phyloP scores from a whole-genome alignment of 1,140 invertebrate genomes.

The Drosophila simulans region DNA sequence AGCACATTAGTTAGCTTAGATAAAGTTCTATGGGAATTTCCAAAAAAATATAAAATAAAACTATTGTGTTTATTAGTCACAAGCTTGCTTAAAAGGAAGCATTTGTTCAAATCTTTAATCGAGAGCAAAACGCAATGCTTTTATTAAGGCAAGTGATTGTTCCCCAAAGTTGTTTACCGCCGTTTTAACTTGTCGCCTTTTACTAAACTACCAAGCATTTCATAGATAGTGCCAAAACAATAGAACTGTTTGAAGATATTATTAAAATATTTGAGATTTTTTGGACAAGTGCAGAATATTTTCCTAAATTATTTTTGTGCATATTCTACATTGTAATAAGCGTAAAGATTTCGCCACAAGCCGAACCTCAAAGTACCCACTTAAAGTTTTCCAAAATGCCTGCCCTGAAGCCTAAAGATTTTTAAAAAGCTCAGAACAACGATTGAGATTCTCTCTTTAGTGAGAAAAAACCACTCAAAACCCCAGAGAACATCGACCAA shows the following conservation, averaged over 20 bases:
- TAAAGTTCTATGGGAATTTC: not conserved
- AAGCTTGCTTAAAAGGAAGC: not conserved
- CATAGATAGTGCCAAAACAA: not conserved
- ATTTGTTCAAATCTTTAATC: not conserved
- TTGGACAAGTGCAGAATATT: no score
- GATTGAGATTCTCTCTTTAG: not conserved
- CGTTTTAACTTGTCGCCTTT: not conserved
- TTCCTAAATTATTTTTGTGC: no score
- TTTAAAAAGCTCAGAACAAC: constrained; percentile 5
- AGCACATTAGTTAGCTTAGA: not conserved
- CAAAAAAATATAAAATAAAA: not conserved
- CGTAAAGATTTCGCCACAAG: not conserved
- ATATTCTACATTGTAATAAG: not conserved
- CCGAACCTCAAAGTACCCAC: not conserved
- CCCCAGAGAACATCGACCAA: constrained; percentile 21
- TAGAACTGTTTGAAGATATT: not conserved
- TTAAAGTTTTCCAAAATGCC: constrained; percentile 5
- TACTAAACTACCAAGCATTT: not conserved
- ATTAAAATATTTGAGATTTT: not conserved
- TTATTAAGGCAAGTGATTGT: constrained; percentile 3
- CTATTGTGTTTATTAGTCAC: not conserved
- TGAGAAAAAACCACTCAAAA: constrained; percentile 1
- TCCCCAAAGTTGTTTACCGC: not conserved
- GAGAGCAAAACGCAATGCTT: no score
- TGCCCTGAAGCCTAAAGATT: not conserved